A percentile compares a stretch with the other conserved stretches of the same genome.
Conservation (phyloP, 2,888 invertebrate species). For the Melieria crassipennis region DNA sequence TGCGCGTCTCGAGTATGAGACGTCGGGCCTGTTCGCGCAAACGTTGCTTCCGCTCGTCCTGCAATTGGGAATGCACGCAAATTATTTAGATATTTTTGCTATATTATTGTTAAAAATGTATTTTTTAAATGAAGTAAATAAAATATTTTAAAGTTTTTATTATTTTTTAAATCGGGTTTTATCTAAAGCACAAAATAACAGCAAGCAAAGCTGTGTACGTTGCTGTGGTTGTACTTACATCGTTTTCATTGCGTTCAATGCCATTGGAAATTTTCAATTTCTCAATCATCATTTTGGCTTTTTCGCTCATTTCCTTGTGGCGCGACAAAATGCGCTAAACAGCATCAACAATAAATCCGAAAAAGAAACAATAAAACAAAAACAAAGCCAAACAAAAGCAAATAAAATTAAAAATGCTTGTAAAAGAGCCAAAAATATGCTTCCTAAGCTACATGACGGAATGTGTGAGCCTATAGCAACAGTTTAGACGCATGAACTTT, state of each 20-base stretch:
- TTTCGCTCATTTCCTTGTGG: conserved; percentile 67
- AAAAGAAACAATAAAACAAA: too few relatives aligned
- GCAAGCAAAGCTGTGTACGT: background rate
- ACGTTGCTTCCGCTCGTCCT: conserved; percentile 87
- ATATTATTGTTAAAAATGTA: conserved; percentile 9
- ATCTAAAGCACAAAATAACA: conserved; percentile 15
- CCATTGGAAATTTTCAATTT: conserved; percentile 61
- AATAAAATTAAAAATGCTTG: too few relatives aligned
- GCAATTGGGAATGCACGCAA: background rate
- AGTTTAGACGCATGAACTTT: too few relatives aligned
- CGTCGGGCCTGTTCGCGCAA: conserved; percentile 88
- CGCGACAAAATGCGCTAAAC: conserved; percentile 65
- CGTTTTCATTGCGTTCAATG: conserved; percentile 56
- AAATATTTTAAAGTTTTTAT: background rate
- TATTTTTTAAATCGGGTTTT: too few relatives aligned
- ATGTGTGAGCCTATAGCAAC: too few relatives aligned
- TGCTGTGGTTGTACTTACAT: conserved; percentile 59
- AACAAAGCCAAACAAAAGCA: too few relatives aligned
- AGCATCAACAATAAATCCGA: too few relatives aligned
- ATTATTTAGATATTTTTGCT: background rate
- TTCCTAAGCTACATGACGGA: too few relatives aligned
- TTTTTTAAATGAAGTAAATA: background rate
- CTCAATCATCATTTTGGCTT: conserved; percentile 66
- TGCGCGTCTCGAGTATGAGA: conserved; percentile 86
- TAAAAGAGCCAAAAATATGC: too few relatives aligned